Evolutionary conservation across 2,797 vertebrate species (phyloP), one percentile per base, ranked within the genome.

Genomic region (Echiichthys vipera): DNA sequence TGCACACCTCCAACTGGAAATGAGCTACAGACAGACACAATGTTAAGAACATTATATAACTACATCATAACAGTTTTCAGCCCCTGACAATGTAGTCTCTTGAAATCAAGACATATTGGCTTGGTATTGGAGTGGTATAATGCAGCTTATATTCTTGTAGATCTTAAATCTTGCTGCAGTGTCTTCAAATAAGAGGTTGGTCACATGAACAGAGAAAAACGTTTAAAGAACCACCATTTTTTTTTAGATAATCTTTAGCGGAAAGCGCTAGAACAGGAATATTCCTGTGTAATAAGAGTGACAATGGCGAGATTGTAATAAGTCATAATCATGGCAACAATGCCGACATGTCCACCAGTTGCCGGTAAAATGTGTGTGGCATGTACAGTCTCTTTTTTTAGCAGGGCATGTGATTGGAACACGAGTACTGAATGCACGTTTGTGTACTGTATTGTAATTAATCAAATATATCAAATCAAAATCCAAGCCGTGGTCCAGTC

Each of bases 1-100:
- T 93, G 88, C 98, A 98, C n/a, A 99, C 86, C 36, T 99, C 97
- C 55, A 91, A 88, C 76, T 94, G 95, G 74, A 96, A 98, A 81
- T 89, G 93, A 75, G 94, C 98, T 99, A 75, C 22, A 84, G 9
- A 67, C 51, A 64, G 0, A 84, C 18, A 79, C 36, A 58, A 1
- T 3, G 5, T 43, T 71, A 7, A 70, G 1, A n/a, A 24, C 9
- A 22, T 53, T 7, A 55, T 4, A 58, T 2, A 56, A 39, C 34
- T 25, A 6, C 3, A 13, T 11, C 2, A 18, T 5, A 18, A 70
- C 18, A 20, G 24, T 37, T 51, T 14, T 45, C 7, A 40, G 34
- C 17, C 8, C 4, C 7, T 36, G 2, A 32, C 0, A 20, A 46
- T 10, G 22, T 36, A 8, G 1, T 17, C 27, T 49, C 13, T 10